Evolutionary conservation across 2,797 vertebrate species (phyloP), one percentile per base, ranked within the genome.

Genomic region (Thunnus albacares): DNA sequence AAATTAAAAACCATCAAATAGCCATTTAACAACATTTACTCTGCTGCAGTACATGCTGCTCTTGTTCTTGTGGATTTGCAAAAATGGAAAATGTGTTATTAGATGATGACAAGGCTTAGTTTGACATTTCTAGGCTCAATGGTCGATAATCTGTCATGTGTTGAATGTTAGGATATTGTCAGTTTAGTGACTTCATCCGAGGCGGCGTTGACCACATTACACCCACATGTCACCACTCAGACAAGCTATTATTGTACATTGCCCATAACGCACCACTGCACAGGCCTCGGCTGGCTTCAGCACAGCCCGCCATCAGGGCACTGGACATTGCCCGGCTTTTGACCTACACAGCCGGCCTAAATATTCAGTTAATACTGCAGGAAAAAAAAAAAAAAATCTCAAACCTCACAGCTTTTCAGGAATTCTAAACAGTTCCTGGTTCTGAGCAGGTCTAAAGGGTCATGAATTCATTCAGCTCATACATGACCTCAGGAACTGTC

Each of bases 261-360:
- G 30, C 52, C 28, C 28, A 71, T 22, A 71, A 82, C 14, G 64
- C 79, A 77, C 49, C 20, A 28, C 72, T 79, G 87, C 79, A 80
- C 76, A 58, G 69, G 15, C 69, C 38, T 15, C 22, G 10, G 47
- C 77, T 63, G 75, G 60, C 68, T 64, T 11, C 75, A 38, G 35
- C 11, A 3, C 33, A 64, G 76, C 81, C 70, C 5, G 18, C 56
- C 69, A 70, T 43, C 63, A 72, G 52, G 49, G 35, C 77, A 43
- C 15, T 13, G 17, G 67, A 74, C 74, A 15, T 53, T 67, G 68
- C 43, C 66, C 14, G 24, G 53, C 47, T 51, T 61, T 20, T 30
- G 28, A 64, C 71, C 55, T 17, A 9, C 28, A 59, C 66, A 57
- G 10, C 24, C 2, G 10, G 57, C n/a, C 47, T 63, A 56, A 70